A percentile compares a stretch with the other conserved stretches of the same genome.
Conservation (phyloP, 1,140 invertebrate genomes). For the Paraescarpia echinospica region DNA sequence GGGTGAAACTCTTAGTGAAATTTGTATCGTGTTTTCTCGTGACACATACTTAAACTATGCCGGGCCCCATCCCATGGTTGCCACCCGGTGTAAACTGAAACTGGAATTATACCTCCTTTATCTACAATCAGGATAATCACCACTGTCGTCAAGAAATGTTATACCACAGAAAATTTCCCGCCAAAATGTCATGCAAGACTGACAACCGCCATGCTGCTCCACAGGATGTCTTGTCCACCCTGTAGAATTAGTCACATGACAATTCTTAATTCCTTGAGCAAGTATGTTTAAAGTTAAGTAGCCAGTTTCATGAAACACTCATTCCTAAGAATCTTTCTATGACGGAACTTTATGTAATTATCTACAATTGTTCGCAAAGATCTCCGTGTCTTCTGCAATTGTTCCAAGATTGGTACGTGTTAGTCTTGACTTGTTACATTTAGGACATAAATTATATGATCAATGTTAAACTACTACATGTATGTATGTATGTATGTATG, state of each 20-base stretch:
- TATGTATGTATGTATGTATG: too few relatives aligned
- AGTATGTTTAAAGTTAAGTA: background rate
- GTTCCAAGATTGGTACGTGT: too few relatives aligned
- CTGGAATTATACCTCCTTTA: background rate
- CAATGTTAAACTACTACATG: too few relatives aligned
- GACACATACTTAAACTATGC: background rate
- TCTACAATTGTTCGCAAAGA: too few relatives aligned
- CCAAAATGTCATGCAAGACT: background rate
- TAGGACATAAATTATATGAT: too few relatives aligned
- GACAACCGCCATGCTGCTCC: background rate
- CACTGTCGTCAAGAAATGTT: background rate
- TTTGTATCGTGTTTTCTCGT: background rate
- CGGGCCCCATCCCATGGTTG: background rate
- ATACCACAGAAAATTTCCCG: background rate
- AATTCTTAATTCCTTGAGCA: background rate
- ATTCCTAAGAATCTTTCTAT: too few relatives aligned
- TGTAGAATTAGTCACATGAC: background rate
- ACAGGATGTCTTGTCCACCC: background rate
- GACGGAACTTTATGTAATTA: too few relatives aligned
- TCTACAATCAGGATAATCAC: constrained; percentile 1
- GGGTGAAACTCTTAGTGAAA: background rate
- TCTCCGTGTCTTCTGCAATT: too few relatives aligned
- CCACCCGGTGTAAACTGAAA: background rate
- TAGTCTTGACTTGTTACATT: too few relatives aligned
- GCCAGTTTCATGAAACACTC: too few relatives aligned